Evolutionary conservation across 2,113 vertebrate species (phyloP).

Genomic region (Tympanuchus pallidicinctus): DNA sequence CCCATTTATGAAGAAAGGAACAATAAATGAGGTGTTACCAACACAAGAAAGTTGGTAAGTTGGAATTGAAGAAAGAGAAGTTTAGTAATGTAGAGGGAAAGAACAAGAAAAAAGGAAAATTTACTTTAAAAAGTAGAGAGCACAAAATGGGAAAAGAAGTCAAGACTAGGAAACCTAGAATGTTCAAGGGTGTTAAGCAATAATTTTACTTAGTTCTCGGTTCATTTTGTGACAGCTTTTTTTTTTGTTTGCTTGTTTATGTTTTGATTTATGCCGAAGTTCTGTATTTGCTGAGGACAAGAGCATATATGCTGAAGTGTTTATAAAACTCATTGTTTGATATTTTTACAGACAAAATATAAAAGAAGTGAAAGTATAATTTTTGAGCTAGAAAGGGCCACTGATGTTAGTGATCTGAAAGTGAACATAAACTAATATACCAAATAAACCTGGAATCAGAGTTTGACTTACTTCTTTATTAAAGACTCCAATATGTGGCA

Average conservation of each 20-base stretch:
- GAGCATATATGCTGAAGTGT: neutral
- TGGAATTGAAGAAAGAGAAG: neutral
- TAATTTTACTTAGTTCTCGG: neutral
- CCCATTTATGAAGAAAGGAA: neutral
- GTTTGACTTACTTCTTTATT: neutral
- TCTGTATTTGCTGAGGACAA: neutral
- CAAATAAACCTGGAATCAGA: neutral
- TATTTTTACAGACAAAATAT: neutral
- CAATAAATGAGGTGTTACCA: neutral
- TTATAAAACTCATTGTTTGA: neutral
- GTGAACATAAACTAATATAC: neutral
- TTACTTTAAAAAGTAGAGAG: neutral
- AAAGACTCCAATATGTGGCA: neutral
- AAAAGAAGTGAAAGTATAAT: neutral
- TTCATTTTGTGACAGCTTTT: neutral
- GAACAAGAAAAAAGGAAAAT: neutral
- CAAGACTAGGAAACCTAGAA: neutral
- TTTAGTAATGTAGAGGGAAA: neutral
- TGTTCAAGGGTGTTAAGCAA: neutral
- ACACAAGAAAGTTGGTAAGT: neutral
- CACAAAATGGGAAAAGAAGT: neutral
- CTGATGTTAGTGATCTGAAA: neutral
- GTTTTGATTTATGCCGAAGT: neutral
- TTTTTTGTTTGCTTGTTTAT: neutral
- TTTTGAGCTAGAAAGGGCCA: neutral